Base-by-base conservation (phyloP, 2,797 vertebrate genomes). In the Remorina albescens region DNA sequence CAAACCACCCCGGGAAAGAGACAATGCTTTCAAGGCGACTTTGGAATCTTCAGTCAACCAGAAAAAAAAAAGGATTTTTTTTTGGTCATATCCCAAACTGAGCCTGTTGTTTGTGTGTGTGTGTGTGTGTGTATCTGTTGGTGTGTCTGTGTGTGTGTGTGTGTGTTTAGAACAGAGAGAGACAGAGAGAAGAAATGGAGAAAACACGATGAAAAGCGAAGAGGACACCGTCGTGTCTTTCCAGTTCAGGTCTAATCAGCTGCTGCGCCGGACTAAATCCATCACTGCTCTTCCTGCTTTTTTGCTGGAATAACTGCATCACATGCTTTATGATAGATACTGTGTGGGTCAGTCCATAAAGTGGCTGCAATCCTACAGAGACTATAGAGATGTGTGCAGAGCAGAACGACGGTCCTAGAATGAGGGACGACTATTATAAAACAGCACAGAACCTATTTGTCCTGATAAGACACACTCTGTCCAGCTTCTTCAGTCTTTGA, bases 41-140 rank as follows among this genome's bases (percentile, higher is more conserved):
- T 59, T 70, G 57, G 71, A 83, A 82, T 67, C 67, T 58, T 67
- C 79, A 81, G 74, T 82, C 77, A 83, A 68, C 68, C 80, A 77
- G 77, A 71, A 76, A 67, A 68, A 56, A 59, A 77, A 56, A 54
- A 77, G 18, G n/a, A 34, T 2, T 62, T 55, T 49, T 67, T 11
- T 49, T 42, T 80, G 58, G 39, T n/a, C 74, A 68, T 39, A 65
- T 74, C 66, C 53, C 41, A 69, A 61, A 74, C 63, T 72, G 65
- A 64, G 56, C 46, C 64, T 30, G 13, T 34, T 44, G 18, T 34
- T 32, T 53, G 16, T 47, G 50, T 65, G 58, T 42, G 47, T 57
- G 39, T 39, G 41, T 50, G 51, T 60, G 55, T 41, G 23, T 54
- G 42, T 47, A 16, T 53, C 34, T 50, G 36, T 79, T 46, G 26